Evolutionary conservation across 1,140 invertebrate genomes (phyloP), one percentile per base, ranked within the genome.

Genomic region (Eufriesea mexicana): DNA sequence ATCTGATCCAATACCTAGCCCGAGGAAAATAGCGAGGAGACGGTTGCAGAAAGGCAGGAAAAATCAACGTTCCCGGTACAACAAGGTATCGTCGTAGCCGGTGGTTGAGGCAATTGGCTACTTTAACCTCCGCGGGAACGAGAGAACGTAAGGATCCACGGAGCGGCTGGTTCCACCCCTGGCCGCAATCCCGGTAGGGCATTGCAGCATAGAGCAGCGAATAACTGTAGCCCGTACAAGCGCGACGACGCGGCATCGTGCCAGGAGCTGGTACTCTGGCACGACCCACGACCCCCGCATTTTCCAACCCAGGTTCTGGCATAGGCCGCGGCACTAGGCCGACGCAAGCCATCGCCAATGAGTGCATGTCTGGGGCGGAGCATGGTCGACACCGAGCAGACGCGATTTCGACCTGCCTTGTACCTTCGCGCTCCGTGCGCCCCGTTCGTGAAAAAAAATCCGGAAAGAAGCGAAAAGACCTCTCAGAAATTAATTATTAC

Each of bases 241-340:
- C 88, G 92, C 93, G 93, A 85, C 93, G 93, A 92, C 93, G 93
- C 93, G 93, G 92, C 92, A 92, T 84, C 87, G 88, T 93, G 93
- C 93, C 93, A 93, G 91, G 90, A 89, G 78, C 78, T 75, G 71
- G 75, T 74, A 68, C 83, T 89, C 59, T 68, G 87, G 89, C 84
- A 87, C 86, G 88, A 89, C 88, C 87, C 88, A 89, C 88, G 88
- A 88, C 80, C 86, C 87, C 86, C 84, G 87, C 86, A 81, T 89
- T 91, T 88, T 88, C 89, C 92, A 92, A 90, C 86, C 87, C 85
- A 81, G 90, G 91, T 91, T 92, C 87, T 90, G 91, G 92, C 86
- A 93, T 93, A 93, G 93, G 93, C 93, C 93, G 90, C 90, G 86
- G 91, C 85, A 91, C 89, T 93, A 93, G 93, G 93, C 92, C 92